Base-by-base conservation (phyloP, 1,140 invertebrate species). In the Episyrphus balteatus region DNA sequence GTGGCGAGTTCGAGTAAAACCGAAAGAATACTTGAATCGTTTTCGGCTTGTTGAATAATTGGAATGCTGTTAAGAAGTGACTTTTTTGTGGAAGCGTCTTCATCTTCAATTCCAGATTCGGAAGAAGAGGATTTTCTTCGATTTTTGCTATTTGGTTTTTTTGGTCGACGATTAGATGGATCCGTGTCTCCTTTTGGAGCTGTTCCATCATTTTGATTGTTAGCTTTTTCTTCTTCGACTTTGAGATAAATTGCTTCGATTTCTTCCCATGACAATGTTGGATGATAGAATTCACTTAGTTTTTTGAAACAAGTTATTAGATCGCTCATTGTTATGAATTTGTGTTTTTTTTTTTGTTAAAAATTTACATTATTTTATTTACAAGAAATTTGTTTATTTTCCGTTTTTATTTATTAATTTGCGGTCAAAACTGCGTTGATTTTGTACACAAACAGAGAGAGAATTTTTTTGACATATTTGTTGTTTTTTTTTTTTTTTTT, bases 11-110 rank as follows among this genome's bases (percentile, higher is more conserved):
- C 63, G 1, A 55, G 45, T 0, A 66, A 46, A 3, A 45, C 44
- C 18, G 61, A 59, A 10, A 59, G 30, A 32, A 63, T 54, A 3
- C 46, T 26, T n/a, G 63, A 53, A 36, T 66, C 56, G 1, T 47
- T 33, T 14, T 18, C 19, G 33, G 14, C 18, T 40, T 46, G 44
- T 12, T 32, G 32, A 2, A 53, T 44, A 15, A 53, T 42, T 31
- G 51, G 48, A 15, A 52, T 47, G 15, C 19, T 11, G 19, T 17
- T 30, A 5, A 10, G 15, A 6, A n/a, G 17, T 3, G 17, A 9
- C 6, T 30, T 44, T 12, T 36, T 15, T 10, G 12, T 36, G 12
- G 11, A 5, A 3, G 18, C 6, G 2, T 42, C 9, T 32, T 49
- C 14, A 2, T 36, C 39, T 33, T 42, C 21, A 9, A 17, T 15